Evolutionary conservation across 35 echinoderm and acorn worm species (phyloP).

Genomic region (Acanthaster planci): DNA sequence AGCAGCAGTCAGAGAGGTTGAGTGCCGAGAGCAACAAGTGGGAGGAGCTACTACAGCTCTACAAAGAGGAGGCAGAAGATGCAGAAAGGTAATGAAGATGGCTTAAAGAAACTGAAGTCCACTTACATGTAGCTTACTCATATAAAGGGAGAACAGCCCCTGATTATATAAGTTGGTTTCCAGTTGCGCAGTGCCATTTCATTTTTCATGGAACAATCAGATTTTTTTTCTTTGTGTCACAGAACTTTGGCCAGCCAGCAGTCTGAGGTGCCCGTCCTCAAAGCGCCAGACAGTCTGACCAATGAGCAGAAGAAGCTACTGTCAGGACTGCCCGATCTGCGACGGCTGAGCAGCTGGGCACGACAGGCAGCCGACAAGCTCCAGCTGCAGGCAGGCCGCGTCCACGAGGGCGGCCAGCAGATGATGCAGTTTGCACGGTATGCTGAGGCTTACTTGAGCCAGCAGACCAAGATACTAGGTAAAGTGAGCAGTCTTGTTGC

Average conservation of each 20-base stretch:
- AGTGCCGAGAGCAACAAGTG: constrained; percentile 25
- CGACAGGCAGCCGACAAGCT: neutral
- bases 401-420: neutral
- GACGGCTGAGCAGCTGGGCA: constrained; percentile 10
- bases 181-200: neutral
- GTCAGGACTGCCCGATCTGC: neutral
- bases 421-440: neutral
- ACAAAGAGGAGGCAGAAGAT: constrained; percentile 14
- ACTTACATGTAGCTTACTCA: no score
- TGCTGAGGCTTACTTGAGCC: neutral
- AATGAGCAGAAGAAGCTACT: constrained; percentile 25
- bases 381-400: neutral
- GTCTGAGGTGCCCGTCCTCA: neutral
- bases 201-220: no score
- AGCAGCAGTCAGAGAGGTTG: neutral
- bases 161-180: neutral
- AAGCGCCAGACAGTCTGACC: constrained; percentile 2
- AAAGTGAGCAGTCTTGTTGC: neutral
- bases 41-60: constrained; percentile 14
- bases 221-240: neutral
- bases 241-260: neutral
- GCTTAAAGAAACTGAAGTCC: no score
- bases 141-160: no score
- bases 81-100: constrained; percentile 21
- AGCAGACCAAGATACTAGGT: neutral